Base-by-base conservation (phyloP, 2,888 invertebrate genomes). In the Ptilodon capucinus region DNA sequence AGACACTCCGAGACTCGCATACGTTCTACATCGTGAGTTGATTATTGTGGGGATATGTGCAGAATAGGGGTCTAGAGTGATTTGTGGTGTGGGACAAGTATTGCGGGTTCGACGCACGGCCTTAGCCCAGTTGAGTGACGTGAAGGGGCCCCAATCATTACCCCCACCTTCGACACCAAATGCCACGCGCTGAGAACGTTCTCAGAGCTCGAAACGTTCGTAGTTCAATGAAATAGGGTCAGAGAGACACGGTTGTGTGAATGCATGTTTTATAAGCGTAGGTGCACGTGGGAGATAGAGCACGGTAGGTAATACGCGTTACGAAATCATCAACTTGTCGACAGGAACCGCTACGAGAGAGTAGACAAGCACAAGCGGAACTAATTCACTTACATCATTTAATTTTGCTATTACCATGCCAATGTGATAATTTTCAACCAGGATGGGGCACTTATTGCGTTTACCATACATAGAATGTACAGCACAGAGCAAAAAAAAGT, bases 61-160 rank as follows among this genome's bases (percentile, higher is more conserved):
- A 49, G 48, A 44, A 48, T 58, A 62, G 62, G 62, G 78, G 71
- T 75, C 76, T 75, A 44, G 54, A 52, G 60, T 67, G 51, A 58
- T 58, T 74, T 66, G 81, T 68, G 65, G 69, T 59, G 60, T 56
- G 58, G 60, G 53, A 60, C 63, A 64, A 54, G 63, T 61, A 54
- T 54, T 36, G 68, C 60, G 63, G 75, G 89, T 83, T 90, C 87
- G 81, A 77, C 70, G 86, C 66, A 83, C 90, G 88, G 85, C 90
- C 90, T 90, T 90, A 88, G 87, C 90, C 89, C 74, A 89, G 74
- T 84, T 87, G 77, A 75, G 71, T 81, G 79, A 80, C 79, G 84
- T 81, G 88, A 86, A 87, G 87, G 84, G 88, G 84, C 79, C 73
- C 75, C 72, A 75, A 72, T 63, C 57, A 64, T 68, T 72, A 76